Conservation (phyloP, 2,888 invertebrate species). For the Tipula lateralis region DNA sequence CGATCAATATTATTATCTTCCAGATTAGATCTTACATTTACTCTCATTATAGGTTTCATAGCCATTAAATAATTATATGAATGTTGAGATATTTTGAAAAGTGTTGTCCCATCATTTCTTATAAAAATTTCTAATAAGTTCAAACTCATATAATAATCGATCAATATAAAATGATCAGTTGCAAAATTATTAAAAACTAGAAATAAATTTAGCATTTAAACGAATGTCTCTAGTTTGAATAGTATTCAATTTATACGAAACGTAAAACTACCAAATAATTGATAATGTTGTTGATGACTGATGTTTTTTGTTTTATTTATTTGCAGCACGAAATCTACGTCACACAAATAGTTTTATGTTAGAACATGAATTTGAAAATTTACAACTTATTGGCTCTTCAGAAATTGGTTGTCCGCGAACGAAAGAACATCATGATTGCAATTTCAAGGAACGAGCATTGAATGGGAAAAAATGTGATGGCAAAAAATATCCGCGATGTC, state of each 20-base stretch:
- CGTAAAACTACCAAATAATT: neutral
- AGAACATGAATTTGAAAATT: conserved; percentile 28
- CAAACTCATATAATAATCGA: too few relatives aligned
- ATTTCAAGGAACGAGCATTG: neutral
- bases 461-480: neutral
- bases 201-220: too few relatives aligned
- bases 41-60: too few relatives aligned
- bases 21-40: too few relatives aligned
- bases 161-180: too few relatives aligned
- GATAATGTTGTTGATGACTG: neutral
- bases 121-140: too few relatives aligned
- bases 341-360: conserved; percentile 5
- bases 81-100: too few relatives aligned
- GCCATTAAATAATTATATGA: too few relatives aligned
- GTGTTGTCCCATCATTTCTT: too few relatives aligned
- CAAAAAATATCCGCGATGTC: neutral
- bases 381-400: conserved; percentile 34
- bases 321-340: neutral
- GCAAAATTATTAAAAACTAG: too few relatives aligned
- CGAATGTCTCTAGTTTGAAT: neutral
- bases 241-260: neutral
- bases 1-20: too few relatives aligned
- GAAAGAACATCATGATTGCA: neutral
- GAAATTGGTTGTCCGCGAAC: conserved; percentile 5
- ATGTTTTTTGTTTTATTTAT: neutral